Base-by-base conservation (phyloP, 64 coral and sea anemone genomes). In the Acropora tenuis region DNA sequence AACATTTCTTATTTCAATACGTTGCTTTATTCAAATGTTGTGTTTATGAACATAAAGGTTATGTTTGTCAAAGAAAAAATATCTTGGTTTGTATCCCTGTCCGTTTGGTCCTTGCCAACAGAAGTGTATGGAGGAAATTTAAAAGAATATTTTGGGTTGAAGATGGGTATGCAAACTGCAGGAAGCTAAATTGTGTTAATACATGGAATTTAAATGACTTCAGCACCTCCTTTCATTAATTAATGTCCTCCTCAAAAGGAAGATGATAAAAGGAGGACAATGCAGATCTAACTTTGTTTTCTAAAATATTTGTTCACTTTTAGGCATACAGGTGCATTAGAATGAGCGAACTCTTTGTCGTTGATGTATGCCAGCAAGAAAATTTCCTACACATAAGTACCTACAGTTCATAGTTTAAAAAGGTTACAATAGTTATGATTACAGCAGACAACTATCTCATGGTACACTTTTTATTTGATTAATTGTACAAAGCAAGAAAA, bases 251-350 rank as follows among this genome's bases (percentile, higher is more conserved):
- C 69, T 8, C 69, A 73, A 73, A 73, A 5, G 7, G 69, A 73
- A 73, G 69, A 73, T 73, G 18, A 73, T 73, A 40, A 73, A 73
- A 73, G 69, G 69, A 42, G 40, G 20, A 73, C 58, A 61, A 61
- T 12, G 58, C 13, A 61, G 69, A 42, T 73, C 69, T 73, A 73
- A 73, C 80, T 40, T 18, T 84, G 80, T 63, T 53, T 67, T 67
- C 46, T 7, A 58, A 63, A 67, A 5, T 41, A 61, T 8, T 65
- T 55, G 42, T 88, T 75, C 19, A 52, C 53, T 55, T 88, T 9
- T 48, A 88, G 86, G 45, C 86, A 88, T 41, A 88, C 86, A 50
- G 86, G 86, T 41, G 75, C 71, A 57, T 76, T 77, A 76, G 86
- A 88, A 58, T 43, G 86, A n/a, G 86, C 86, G 5, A 88, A 88